These are phyloP conservation scores for Thunnus thynnus DNA, from an alignment of 2,113 vertebrate genomes.

Conservation along the genomic window DNA sequence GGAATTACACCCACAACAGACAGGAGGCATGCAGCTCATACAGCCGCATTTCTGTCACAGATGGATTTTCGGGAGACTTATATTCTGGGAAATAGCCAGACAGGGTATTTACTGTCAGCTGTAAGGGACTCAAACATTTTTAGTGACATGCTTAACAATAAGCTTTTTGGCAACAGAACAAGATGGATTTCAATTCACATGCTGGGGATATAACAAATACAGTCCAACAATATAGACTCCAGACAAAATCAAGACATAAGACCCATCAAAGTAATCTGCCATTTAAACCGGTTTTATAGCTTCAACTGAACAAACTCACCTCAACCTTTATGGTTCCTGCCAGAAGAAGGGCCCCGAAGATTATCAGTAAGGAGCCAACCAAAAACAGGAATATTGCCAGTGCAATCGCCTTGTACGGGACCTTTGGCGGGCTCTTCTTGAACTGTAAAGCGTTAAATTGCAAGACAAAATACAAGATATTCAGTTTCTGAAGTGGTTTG, in stretches of 20 bases:
- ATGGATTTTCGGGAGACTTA: constrained; percentile 36
- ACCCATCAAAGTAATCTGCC: neutral
- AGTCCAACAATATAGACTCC: neutral
- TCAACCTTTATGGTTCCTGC: constrained; percentile 91
- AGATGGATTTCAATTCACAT: neutral
- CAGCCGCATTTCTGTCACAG: constrained; percentile 24
- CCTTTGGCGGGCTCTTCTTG: constrained; percentile 94
- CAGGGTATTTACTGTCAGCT: constrained; percentile 20
- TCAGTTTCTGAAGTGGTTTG: neutral
- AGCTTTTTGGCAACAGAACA: constrained; percentile 3
- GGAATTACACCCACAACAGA: constrained; percentile 4
- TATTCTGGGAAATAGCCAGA: constrained; percentile 13
- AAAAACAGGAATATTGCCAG: constrained; percentile 93
- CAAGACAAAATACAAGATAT: constrained; percentile 7
- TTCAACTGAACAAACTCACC: constrained; percentile 82
- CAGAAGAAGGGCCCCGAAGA: constrained; percentile 92
- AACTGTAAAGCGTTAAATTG: constrained; percentile 83
- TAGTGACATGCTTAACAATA: constrained; percentile 10
- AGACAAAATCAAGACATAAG: neutral
- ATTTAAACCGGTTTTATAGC: neutral
- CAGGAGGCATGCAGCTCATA: constrained; percentile 32
- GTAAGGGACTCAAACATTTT: constrained; percentile 32
- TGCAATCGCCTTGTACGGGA: constrained; percentile 95
- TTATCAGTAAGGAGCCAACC: constrained; percentile 93
- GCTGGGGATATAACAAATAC: neutral